These are phyloP conservation scores for Rhinogobius similis DNA, from an alignment of 2,113 vertebrate species.

Conservation along the genomic window DNA sequence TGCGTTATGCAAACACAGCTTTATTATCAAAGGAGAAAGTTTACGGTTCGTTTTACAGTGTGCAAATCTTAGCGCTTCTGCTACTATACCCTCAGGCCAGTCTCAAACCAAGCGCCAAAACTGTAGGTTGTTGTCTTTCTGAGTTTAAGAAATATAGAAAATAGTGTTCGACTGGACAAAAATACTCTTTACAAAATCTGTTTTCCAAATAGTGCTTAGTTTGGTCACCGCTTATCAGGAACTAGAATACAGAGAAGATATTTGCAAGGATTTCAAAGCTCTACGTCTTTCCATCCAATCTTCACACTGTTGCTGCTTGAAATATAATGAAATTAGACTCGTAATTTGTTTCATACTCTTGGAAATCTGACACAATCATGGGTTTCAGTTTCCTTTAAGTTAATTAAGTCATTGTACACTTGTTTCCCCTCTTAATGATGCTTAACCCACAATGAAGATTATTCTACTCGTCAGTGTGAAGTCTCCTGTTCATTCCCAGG, in stretches of 20 bases:
- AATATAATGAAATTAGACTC: too few species aligned
- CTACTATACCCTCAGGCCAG: slow-evolving; percentile 48
- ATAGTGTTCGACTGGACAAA: background rate
- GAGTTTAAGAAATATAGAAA: slow-evolving; percentile 39
- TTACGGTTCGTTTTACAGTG: slow-evolving; percentile 11
- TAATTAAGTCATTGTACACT: background rate
- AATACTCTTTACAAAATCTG: background rate
- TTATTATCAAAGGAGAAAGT: slow-evolving; percentile 21
- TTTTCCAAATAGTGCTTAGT: too few species aligned
- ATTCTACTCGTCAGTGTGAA: slow-evolving; percentile 39
- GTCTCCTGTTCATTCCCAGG: slow-evolving; percentile 50
- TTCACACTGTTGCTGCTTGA: too few species aligned
- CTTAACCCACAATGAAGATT: background rate
- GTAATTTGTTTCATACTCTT: too few species aligned
- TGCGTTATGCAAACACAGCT: slow-evolving; percentile 24
- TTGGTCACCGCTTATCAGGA: too few species aligned
- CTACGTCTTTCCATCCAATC: background rate
- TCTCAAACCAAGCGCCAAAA: slow-evolving; percentile 33
- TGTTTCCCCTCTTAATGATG: background rate
- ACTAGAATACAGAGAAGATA: too few species aligned
- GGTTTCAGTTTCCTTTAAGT: too few species aligned
- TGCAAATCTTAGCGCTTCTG: slow-evolving; percentile 44
- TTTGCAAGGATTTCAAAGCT: too few species aligned
- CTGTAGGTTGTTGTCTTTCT: slow-evolving; percentile 37
- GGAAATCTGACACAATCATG: too few species aligned